Conservation (phyloP, 2,797 vertebrate species). For the Clarias pachynema region DNA sequence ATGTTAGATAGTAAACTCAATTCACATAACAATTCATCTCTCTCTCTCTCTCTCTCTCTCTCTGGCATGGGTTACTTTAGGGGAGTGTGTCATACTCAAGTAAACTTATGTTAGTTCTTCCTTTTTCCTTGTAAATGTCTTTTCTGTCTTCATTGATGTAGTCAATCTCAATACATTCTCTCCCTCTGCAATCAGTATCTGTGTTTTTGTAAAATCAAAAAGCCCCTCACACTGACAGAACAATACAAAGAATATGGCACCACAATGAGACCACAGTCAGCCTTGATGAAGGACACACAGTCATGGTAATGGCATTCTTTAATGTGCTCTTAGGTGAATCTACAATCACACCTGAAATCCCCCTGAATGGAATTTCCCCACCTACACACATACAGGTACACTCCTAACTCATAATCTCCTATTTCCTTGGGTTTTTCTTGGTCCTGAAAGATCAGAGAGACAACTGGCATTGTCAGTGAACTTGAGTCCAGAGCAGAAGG, state of each 20-base stretch:
- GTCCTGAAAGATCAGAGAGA: conserved; percentile 49
- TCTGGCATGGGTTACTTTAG: conserved; percentile 45
- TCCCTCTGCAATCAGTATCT: conserved; percentile 34
- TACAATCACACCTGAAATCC: conserved; percentile 71
- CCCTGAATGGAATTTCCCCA: conserved; percentile 72
- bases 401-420: conserved; percentile 50
- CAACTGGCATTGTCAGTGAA: conserved; percentile 48
- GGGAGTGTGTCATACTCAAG: conserved; percentile 56
- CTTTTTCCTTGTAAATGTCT: conserved; percentile 49
- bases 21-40: conserved; percentile 12
- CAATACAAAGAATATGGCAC: conserved; percentile 54
- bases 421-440: conserved; percentile 47
- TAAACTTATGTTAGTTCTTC: conserved; percentile 57
- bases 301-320: conserved; percentile 68
- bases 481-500: conserved; percentile 44
- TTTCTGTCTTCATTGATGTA: conserved; percentile 35
- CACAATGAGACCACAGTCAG: conserved; percentile 51
- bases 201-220: conserved; percentile 50
- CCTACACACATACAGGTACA: conserved; percentile 37
- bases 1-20: conserved; percentile 37
- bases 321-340: conserved; percentile 75
- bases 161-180: conserved; percentile 43
- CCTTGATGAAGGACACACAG: conserved; percentile 61
- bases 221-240: conserved; percentile 42
- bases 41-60: not conserved